A percentile compares a stretch with the other conserved stretches of the same genome.
Evolutionary conservation across 2,888 invertebrate genomes (phyloP).

Genomic region (Catonia carolina): DNA sequence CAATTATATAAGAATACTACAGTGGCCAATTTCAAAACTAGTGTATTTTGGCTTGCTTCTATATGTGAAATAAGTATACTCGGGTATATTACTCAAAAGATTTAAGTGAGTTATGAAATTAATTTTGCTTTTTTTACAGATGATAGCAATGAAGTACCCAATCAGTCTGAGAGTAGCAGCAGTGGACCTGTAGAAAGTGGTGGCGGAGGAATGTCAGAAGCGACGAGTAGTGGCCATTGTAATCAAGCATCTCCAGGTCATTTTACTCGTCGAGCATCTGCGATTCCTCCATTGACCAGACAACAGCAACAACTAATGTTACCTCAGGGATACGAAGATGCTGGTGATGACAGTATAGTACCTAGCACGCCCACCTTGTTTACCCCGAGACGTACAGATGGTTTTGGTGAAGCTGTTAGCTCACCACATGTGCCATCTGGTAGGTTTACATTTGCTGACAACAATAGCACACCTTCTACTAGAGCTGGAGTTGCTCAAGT

Average conservation of each 20-base stretch:
- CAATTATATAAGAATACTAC: too few species aligned
- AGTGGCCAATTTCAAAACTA: too few species aligned
- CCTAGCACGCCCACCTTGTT: slow-evolving; percentile 85
- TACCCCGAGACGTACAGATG: slow-evolving; percentile 73
- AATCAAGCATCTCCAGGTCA: slow-evolving; percentile 28
- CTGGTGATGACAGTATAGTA: slow-evolving; percentile 71
- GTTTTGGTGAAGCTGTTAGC: slow-evolving; percentile 86
- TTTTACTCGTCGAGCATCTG: slow-evolving; percentile 19
- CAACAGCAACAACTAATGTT: slow-evolving; percentile 47
- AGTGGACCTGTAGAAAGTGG: slow-evolving; percentile 41
- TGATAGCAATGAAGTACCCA: slow-evolving; percentile 58
- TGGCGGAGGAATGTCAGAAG: slow-evolving; percentile 17
- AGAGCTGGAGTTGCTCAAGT: slow-evolving; percentile 45
- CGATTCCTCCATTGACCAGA: slow-evolving; percentile 48
- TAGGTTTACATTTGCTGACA: slow-evolving; percentile 59
- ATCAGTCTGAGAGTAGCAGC: slow-evolving; percentile 45
- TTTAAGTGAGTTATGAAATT: too few species aligned
- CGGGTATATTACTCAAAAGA: too few species aligned
- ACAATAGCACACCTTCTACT: slow-evolving; percentile 34
- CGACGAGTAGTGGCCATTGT: slow-evolving; percentile 28
- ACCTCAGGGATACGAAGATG: slow-evolving; percentile 55
- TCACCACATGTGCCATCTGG: slow-evolving; percentile 65
- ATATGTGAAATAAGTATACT: too few species aligned
- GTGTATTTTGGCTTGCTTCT: too few species aligned
- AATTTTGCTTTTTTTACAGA: slow-evolving; percentile 41